Conservation (phyloP, 2,113 vertebrate species). For the Acrocephalus kingi region DNA sequence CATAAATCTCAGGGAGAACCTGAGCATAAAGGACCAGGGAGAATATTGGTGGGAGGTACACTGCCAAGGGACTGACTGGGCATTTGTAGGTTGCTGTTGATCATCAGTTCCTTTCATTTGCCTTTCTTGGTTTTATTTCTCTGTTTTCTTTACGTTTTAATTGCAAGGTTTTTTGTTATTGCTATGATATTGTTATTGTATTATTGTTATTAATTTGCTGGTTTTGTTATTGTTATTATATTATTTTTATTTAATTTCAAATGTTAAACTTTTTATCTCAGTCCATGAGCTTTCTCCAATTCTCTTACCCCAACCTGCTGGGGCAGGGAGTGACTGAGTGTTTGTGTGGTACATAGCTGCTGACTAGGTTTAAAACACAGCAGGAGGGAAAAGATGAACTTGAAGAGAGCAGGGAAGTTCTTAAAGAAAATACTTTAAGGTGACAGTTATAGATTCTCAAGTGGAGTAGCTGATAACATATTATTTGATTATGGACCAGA, state of each 20-base stretch:
- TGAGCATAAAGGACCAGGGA: neutral
- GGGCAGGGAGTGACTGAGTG: neutral
- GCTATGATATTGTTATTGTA: no score
- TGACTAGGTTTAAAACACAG: neutral
- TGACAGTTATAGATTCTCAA: neutral
- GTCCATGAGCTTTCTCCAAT: neutral
- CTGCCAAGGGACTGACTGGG: neutral
- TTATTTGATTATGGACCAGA: neutral
- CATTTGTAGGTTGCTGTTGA: neutral
- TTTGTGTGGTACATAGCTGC: neutral
- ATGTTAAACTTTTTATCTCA: neutral
- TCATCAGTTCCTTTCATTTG: neutral
- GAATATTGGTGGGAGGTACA: neutral
- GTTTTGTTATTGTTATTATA: neutral
- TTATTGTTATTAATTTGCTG: no score
- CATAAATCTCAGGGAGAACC: neutral
- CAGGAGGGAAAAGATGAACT: neutral
- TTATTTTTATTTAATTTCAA: neutral
- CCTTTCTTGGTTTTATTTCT: neutral
- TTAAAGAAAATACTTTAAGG: neutral
- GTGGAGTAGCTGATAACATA: neutral
- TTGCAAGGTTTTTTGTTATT: neutral
- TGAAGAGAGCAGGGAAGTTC: neutral
- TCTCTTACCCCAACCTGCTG: neutral
- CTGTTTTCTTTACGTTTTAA: neutral